Base-by-base conservation (phyloP, 2,797 vertebrate species). In the Periophthalmus magnuspinnatus region DNA sequence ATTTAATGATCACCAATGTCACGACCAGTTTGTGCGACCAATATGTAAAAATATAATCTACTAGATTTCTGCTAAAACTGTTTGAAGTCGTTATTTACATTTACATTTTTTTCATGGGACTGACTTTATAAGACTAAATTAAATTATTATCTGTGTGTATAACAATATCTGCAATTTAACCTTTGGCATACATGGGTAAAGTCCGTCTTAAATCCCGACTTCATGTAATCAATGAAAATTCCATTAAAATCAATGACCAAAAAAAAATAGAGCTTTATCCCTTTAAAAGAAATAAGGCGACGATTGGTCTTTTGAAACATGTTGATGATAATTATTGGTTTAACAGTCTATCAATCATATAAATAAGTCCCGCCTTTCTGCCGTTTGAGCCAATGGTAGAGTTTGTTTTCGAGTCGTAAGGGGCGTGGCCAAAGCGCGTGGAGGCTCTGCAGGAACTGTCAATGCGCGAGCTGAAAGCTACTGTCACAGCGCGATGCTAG, bases 351-450 rank as follows among this genome's bases (percentile, higher is more conserved):
- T 81, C 89, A 88, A 71, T 91, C 86, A 86, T 8, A 33, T 32
- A 2, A 7, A 67, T 63, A 84, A 78, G 36, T 48, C 1, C n/a
- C 59, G 16, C 45, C 73, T 70, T 45, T 61, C 56, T 65, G 64
- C 19, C 10, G 33, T 64, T 16, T 52, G 57, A 72, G 45, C 93
- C 92, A 93, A 93, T 93, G 87, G 69, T 0, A 9, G 10, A 19
- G 5, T 93, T 94, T 93, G 92, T 94, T 94, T 93, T 94, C 74
- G 76, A 89, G 85, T 81, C 67, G 86, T 79, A 80, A 84, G 88
- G 79, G 92, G 93, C 87, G 92, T 91, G 84, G 63, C 11, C 81
- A 68, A 59, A 5, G 67, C 85, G 89, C 84, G 87, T 87, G 87
- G 82, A 54, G 72, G 36, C 63, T 57, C 73, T 2, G 59, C 69